Base-by-base conservation (phyloP, 2,797 vertebrate species). In the Pangasius krempfi region DNA sequence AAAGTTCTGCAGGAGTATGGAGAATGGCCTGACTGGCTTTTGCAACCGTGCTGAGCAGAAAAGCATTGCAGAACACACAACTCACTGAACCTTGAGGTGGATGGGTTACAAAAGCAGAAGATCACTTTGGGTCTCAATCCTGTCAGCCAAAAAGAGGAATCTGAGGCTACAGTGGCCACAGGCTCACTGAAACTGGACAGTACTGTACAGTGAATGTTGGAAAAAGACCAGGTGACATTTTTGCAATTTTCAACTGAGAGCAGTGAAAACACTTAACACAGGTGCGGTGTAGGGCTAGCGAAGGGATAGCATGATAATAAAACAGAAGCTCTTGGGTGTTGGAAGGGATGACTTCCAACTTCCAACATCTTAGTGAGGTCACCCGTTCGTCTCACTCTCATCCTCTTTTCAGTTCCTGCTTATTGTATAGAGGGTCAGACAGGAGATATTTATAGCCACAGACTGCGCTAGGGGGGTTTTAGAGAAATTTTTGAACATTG, bases 381-480 rank as follows among this genome's bases (percentile, higher is more conserved):
- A 86, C 16, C 54, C 85, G 89, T 88, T 80, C 30, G 86, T 64
- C 81, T 50, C 50, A 64, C 30, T 87, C 58, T 87, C 76, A 68
- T 86, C 79, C 83, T 82, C 87, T 79, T 84, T 83, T 81, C 78
- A 84, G 62, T 81, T 89, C 86, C 88, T 89, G 85, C 30, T 86
- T 83, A 89, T 88, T 89, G 87, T 87, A 72, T 68, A 75, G 20
- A 79, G 76, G 25, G 75, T 87, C 76, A 85, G 88, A 56, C 58
- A 44, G 88, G 72, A 52, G 89, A 44, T 96, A 96, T 95, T 95
- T 95, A 96, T 95, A 96, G 93, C 88, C 89, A 89, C 86, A 92
- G 93, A 91, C 89, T 92, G 92, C 90, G 90, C 76, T 22, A 30
- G 52, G 90, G 86, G 93, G 94, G 64, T 95, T 96, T 93, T 91